Evolutionary conservation across 2,888 invertebrate species (phyloP), one percentile per base, ranked within the genome.

Genomic region (Netelia melanura): DNA sequence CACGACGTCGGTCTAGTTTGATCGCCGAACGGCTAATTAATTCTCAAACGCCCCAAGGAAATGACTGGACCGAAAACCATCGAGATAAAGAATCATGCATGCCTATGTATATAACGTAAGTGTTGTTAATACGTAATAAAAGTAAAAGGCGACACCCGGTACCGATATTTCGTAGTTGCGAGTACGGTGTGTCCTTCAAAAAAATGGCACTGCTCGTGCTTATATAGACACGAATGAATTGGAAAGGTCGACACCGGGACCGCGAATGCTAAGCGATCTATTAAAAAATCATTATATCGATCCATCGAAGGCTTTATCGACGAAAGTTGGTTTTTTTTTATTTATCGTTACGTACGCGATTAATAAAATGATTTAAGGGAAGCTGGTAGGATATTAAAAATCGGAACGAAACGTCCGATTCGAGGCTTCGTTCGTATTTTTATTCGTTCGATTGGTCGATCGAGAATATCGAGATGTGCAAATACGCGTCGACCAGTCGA

Each of bases 131-230:
- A 58, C 58, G 61, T 52, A 70, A 64, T 58, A 74, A 77, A 78
- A 84, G 77, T 62, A 84, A 77, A 77, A 68, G 81, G 67, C 67
- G 58, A 43, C 67, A 38, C 17, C 17, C 54, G 67, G 70, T 62
- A 23, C 61, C 21, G 11, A 70, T 81, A 81, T 84, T 81, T 81
- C 76, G 76, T 77, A 62, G 68, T 52, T 64, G 64, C 17, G 64
- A 64, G 43, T 44, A 21, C 23, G 17, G 44, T 2, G 56, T 75
- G 84, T 84, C 84, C 84, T 84, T 84, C 68, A 81, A 58, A 78
- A 81, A 84, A 84, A 84, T 81, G 81, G 74, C 74, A 81, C 77
- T 74, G 68, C 43, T 65, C 64, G 58, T 70, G 75, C 81, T 44
- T 68, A 70, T 38, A 38, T 71, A 72, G 77, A 74, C 64, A 78